Percentiles rank a stretch among this genome's conserved stretches.
Conservation (phyloP, 1,140 invertebrate species). For the Heliothis virescens region DNA sequence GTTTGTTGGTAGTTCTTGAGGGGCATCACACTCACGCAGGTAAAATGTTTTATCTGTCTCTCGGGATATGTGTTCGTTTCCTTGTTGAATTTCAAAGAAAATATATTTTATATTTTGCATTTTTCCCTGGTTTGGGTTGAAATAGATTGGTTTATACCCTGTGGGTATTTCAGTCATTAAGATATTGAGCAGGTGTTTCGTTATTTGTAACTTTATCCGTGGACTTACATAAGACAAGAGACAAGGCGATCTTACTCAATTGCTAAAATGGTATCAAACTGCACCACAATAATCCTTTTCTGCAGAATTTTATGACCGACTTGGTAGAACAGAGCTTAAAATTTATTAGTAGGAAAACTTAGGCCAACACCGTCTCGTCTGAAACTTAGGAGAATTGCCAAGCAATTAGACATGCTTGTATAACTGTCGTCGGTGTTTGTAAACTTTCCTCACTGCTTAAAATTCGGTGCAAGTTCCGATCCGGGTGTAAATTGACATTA, state of each 20-base stretch:
- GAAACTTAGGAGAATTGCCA: constrained; percentile 15
- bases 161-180: not conserved
- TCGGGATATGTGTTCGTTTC: constrained; percentile 19
- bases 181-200: constrained; percentile 1
- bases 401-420: constrained; percentile 1
- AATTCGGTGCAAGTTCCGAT: constrained; percentile 13
- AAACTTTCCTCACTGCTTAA: constrained; percentile 17
- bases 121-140: not conserved
- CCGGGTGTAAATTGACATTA: constrained; percentile 22
- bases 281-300: too few species aligned
- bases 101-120: constrained; percentile 11
- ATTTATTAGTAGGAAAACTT: constrained; percentile 1
- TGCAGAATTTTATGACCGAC: too few species aligned
- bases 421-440: constrained; percentile 5
- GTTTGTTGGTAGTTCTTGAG: constrained; percentile 19
- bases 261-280: too few species aligned
- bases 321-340: not conserved
- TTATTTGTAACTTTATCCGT: not conserved
- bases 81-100: constrained; percentile 23
- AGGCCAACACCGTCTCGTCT: not conserved
- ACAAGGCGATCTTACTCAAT: too few species aligned
- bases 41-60: constrained; percentile 25
- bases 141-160: constrained; percentile 3
- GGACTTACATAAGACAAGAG: too few species aligned
- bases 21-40: constrained; percentile 7